Conservation (phyloP, 2,797 vertebrate genomes). For the Taeniopygia guttata region DNA sequence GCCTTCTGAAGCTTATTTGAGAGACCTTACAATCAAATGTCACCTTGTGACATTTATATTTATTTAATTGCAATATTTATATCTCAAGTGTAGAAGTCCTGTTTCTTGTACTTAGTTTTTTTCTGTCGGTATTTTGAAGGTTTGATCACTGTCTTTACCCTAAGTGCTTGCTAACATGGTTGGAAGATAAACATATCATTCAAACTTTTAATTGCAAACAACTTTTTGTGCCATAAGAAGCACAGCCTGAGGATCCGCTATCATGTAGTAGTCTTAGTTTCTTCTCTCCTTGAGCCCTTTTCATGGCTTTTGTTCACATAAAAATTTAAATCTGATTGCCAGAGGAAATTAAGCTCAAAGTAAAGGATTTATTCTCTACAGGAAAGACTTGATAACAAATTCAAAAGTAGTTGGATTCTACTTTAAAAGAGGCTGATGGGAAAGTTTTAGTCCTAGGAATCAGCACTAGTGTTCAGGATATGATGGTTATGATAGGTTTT, state of each 20-base stretch:
- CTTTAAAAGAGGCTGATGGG: not conserved
- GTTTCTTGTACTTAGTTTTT: not conserved
- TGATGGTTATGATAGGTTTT: not conserved
- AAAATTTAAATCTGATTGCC: conserved; percentile 34
- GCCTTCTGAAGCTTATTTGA: not conserved
- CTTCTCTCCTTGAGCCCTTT: not conserved
- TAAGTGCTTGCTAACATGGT: not conserved
- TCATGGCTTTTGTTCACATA: not conserved
- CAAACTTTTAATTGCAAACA: not conserved
- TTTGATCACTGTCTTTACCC: not conserved
- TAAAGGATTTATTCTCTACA: conserved; percentile 9
- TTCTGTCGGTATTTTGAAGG: not conserved
- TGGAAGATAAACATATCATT: not conserved
- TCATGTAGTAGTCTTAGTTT: not conserved
- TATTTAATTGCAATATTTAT: not conserved
- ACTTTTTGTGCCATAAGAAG: not conserved
- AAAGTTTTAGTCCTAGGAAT: conserved; percentile 37
- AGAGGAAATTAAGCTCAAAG: conserved; percentile 19
- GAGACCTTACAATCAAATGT: not conserved
- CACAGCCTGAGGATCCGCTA: not conserved
- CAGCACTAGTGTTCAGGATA: not conserved
- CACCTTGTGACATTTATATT: no score
- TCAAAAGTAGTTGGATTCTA: conserved; percentile 8
- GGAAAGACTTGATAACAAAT: conserved; percentile 35
- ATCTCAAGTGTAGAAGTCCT: not conserved